phyloP scores from a whole-genome alignment of 2,797 vertebrate genomes.

The Buceros bicornis region DNA sequence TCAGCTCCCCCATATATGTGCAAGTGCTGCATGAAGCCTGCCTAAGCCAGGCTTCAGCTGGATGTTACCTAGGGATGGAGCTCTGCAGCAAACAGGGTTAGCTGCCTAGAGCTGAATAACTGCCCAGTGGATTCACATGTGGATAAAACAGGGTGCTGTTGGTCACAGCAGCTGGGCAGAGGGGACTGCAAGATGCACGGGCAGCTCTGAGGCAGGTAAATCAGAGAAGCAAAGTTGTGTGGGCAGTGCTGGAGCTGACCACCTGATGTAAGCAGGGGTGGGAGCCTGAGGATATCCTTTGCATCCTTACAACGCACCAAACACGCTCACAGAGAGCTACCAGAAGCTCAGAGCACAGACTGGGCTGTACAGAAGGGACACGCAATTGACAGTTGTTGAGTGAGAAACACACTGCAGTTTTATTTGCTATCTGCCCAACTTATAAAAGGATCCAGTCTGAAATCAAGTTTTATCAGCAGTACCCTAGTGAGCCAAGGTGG shows the following conservation, averaged over 20 bases:
- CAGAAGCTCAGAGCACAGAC: background rate
- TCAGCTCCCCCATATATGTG: background rate
- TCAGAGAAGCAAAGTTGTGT: background rate
- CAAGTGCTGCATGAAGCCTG: background rate
- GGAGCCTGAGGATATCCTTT: background rate
- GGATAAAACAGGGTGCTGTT: background rate
- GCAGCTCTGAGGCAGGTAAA: background rate
- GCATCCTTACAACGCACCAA: background rate
- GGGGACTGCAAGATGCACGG: background rate
- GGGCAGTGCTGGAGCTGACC: background rate
- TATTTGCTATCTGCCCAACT: background rate
- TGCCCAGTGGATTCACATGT: background rate
- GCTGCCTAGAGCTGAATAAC: background rate
- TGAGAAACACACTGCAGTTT: fast-evolving
- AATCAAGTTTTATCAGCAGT: background rate
- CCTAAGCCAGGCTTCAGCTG: background rate
- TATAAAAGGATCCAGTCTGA: background rate
- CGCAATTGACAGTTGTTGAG: background rate
- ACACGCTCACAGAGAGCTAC: background rate
- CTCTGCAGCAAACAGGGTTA: background rate
- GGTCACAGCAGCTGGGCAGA: background rate
- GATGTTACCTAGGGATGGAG: background rate
- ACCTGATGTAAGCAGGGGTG: background rate
- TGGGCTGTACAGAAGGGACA: background rate
- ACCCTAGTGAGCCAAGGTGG: background rate